A percentile compares a stretch with the other conserved stretches of the same genome.
Evolutionary conservation across 2,888 invertebrate genomes (phyloP).

Genomic region (Thymelicus acteon): DNA sequence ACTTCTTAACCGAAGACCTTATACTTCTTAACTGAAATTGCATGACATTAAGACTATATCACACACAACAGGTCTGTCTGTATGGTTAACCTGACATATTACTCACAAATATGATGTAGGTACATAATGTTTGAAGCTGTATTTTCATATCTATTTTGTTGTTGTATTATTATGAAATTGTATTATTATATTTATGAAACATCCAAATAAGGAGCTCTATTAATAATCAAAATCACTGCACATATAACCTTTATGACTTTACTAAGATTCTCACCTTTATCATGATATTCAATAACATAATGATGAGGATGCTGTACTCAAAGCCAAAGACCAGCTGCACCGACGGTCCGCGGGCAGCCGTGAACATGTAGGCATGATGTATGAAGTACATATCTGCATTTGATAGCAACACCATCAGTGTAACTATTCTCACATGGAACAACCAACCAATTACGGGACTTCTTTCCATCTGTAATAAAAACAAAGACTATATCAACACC

Average conservation of each 20-base stretch:
- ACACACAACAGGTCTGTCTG: too few relatives aligned
- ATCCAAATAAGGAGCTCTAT: too few relatives aligned
- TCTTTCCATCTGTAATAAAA: slow-evolving; percentile 94
- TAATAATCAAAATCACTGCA: too few relatives aligned
- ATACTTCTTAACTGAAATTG: too few relatives aligned
- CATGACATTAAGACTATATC: too few relatives aligned
- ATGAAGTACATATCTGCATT: slow-evolving; percentile 95
- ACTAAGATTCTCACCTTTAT: slow-evolving; percentile 90
- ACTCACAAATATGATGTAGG: too few relatives aligned
- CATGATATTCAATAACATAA: slow-evolving; percentile 95
- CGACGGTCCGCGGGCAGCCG: slow-evolving; percentile 96
- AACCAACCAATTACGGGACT: slow-evolving; percentile 98
- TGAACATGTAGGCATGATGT: slow-evolving; percentile 96
- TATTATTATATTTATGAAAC: too few relatives aligned
- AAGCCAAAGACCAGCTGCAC: slow-evolving; percentile 99
- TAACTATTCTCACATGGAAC: slow-evolving; percentile 96
- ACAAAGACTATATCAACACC: neutral
- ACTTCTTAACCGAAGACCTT: too few relatives aligned
- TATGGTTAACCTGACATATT: too few relatives aligned
- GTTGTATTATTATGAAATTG: too few relatives aligned
- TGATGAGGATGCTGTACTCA: slow-evolving; percentile 98
- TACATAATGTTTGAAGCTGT: too few relatives aligned
- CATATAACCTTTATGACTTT: neutral
- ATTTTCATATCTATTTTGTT: too few relatives aligned
- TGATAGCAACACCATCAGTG: slow-evolving; percentile 92